phyloP scores from a whole-genome alignment of 2,113 vertebrate species.

The Capricornis sumatraensis region DNA sequence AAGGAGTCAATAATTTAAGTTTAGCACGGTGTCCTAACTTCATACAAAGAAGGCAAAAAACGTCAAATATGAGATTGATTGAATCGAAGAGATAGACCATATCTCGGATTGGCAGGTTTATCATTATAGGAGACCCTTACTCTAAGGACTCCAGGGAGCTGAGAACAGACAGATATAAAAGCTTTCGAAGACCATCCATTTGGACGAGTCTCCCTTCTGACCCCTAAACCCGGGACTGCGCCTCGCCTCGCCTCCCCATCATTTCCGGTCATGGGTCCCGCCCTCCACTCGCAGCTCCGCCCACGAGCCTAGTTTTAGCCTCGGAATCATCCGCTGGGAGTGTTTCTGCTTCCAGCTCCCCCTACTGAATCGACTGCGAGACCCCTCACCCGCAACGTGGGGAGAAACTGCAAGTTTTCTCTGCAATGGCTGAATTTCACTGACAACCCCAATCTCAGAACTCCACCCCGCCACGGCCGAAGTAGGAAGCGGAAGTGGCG shows the following conservation, averaged over 20 bases:
- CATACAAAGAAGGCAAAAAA: not conserved
- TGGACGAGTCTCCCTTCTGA: rapidly evolving
- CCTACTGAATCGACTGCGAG: rapidly evolving
- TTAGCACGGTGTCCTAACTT: not conserved
- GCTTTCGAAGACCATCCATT: no score
- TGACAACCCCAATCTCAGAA: rapidly evolving
- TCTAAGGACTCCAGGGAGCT: not conserved
- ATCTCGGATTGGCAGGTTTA: not conserved
- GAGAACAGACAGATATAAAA: not conserved
- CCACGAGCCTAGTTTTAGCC: not conserved
- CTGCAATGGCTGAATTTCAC: rapidly evolving
- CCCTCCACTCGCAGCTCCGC: no score
- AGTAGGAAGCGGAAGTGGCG: not conserved
- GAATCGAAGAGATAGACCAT: no score
- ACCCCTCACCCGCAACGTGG: rapidly evolving
- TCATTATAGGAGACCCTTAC: not conserved
- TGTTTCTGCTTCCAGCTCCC: not conserved
- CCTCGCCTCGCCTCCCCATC: rapidly evolving
- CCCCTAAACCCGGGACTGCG: not conserved
- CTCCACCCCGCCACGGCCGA: rapidly evolving
- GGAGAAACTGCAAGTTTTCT: rapidly evolving
- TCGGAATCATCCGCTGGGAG: not conserved
- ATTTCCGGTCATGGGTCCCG: not conserved
- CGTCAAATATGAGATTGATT: no score
- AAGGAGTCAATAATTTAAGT: not conserved